Conservation (phyloP, 2,797 vertebrate species). For the Anisognathus igniventris region DNA sequence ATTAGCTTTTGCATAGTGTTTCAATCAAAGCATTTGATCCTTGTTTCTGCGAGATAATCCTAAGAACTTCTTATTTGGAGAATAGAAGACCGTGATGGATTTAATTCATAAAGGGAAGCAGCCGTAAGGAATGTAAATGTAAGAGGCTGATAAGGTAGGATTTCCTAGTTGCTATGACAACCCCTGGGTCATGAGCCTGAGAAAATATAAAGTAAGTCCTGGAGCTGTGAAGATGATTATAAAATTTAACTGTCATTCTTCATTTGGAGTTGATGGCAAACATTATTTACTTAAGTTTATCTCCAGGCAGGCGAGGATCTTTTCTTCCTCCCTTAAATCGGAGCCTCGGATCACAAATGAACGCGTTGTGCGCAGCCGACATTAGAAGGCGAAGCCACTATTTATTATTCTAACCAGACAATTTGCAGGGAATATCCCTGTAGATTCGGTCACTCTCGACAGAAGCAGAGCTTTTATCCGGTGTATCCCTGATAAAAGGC, state of each 20-base stretch:
- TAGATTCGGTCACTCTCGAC: conserved; percentile 23
- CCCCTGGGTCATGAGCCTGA: conserved; percentile 81
- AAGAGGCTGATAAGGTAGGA: conserved; percentile 84
- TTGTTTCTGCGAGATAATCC: conserved; percentile 82
- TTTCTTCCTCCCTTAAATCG: conserved; percentile 52
- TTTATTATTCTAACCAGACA: conserved; percentile 63
- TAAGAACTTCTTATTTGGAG: conserved; percentile 81
- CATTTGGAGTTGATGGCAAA: conserved; percentile 84
- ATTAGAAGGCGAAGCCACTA: conserved; percentile 1
- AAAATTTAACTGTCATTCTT: conserved; percentile 89
- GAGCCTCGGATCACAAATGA: conserved; percentile 64
- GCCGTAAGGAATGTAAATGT: conserved; percentile 83
- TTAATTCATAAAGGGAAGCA: conserved; percentile 82
- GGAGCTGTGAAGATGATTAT: conserved; percentile 87
- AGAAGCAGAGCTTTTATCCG: not conserved
- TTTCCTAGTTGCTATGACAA: conserved; percentile 87
- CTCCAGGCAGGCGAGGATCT: conserved; percentile 71
- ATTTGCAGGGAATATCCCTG: conserved; percentile 59
- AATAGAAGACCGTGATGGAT: conserved; percentile 79
- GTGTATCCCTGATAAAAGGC: conserved; percentile 23
- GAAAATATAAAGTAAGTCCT: conserved; percentile 84
- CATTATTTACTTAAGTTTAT: conserved; percentile 83
- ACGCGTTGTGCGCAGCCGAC: conserved; percentile 44
- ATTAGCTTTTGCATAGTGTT: conserved; percentile 77
- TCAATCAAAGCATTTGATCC: conserved; percentile 81